phyloP scores from a whole-genome alignment of 2,113 vertebrate genomes.

The Plestiodon gilberti region DNA sequence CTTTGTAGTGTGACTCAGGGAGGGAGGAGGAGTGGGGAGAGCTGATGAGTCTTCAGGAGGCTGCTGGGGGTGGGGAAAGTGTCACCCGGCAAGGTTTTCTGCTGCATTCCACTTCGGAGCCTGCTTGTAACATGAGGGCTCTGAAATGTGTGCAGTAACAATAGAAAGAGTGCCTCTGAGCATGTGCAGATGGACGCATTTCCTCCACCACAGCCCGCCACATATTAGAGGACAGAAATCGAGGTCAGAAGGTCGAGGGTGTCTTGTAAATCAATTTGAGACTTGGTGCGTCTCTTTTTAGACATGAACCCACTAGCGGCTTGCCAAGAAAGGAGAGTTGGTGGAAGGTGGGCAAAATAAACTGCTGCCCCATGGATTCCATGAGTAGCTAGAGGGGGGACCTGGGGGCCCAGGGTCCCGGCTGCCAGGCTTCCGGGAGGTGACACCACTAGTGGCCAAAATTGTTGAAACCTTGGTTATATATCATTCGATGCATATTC shows the following conservation, averaged over 20 bases:
- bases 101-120: not conserved
- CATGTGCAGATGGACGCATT: not conserved
- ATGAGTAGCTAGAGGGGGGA: too few relatives aligned
- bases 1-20: not conserved
- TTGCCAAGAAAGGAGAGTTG: not conserved
- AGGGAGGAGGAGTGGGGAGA: not conserved
- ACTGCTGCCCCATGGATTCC: too few relatives aligned
- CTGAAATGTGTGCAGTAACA: not conserved
- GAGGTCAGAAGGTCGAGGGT: not conserved
- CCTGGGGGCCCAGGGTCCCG: too few relatives aligned
- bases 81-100: not conserved
- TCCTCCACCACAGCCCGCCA: not conserved
- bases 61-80: too few relatives aligned
- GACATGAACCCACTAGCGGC: not conserved
- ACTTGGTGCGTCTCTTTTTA: rapidly evolving
- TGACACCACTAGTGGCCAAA: too few relatives aligned
- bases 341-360: not conserved
- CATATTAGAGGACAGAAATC: not conserved
- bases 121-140: not conserved
- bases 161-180: not conserved
- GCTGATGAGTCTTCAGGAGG: not conserved
- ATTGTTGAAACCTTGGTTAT: too few relatives aligned
- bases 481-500: too few relatives aligned
- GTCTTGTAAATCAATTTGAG: not conserved
- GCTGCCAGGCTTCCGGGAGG: too few relatives aligned